Percentiles rank a stretch among this genome's conserved stretches.
Conservation (phyloP, 2,888 invertebrate species). For the Panzeria rudis region DNA sequence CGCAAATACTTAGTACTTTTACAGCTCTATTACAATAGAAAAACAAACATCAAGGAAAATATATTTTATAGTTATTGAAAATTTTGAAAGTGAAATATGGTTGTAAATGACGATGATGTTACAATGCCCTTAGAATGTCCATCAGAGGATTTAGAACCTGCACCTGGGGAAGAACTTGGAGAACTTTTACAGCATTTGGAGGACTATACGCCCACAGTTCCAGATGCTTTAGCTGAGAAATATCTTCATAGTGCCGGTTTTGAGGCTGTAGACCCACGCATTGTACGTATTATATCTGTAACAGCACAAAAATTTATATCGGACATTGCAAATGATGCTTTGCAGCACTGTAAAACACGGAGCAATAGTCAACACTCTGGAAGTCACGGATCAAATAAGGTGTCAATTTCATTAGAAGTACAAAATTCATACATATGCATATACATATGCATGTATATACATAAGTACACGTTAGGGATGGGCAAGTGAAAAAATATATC, state of each 20-base stretch:
- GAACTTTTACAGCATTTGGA: conserved; percentile 96
- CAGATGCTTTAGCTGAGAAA: conserved; percentile 84
- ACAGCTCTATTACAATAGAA: too few relatives aligned
- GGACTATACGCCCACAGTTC: conserved; percentile 95
- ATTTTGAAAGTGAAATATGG: conserved; percentile 57
- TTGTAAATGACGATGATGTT: conserved; percentile 70
- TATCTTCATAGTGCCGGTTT: conserved; percentile 86
- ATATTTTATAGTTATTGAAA: too few relatives aligned
- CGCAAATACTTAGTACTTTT: too few relatives aligned
- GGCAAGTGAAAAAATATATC: too few relatives aligned
- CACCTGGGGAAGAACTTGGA: conserved; percentile 89
- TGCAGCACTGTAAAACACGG: conserved; percentile 98
- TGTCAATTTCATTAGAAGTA: conserved; percentile 63
- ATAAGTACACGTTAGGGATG: too few relatives aligned
- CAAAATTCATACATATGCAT: background rate
- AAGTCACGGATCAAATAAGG: conserved; percentile 86
- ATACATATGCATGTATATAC: background rate
- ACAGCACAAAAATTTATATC: conserved; percentile 99
- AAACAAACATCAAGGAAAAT: too few relatives aligned
- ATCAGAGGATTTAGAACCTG: conserved; percentile 63
- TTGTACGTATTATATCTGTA: conserved; percentile 94
- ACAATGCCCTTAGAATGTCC: conserved; percentile 10
- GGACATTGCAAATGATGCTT: conserved; percentile 97
- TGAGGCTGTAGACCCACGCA: conserved; percentile 96
- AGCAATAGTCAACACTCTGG: conserved; percentile 88